Evolutionary conservation across 2,888 invertebrate genomes (phyloP).

Genomic region (Drosophila histrio): DNA sequence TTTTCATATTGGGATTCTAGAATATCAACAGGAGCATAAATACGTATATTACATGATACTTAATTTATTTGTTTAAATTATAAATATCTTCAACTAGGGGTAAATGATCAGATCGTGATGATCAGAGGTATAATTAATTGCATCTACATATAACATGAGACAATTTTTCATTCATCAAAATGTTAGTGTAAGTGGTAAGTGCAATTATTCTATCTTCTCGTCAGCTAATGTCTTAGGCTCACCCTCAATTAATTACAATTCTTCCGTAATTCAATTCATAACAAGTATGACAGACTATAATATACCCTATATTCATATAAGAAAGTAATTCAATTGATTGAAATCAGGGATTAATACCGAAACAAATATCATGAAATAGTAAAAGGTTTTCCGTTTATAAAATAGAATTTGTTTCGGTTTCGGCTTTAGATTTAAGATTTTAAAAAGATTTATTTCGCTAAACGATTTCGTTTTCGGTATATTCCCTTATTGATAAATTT

Average conservation of each 20-base stretch:
- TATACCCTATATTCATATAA: neutral
- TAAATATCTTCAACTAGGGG: neutral
- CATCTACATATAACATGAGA: neutral
- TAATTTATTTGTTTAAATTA: neutral
- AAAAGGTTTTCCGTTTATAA: too few relatives aligned
- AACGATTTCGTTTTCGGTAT: too few relatives aligned
- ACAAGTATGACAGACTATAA: neutral
- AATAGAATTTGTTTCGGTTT: too few relatives aligned
- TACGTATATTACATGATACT: neutral
- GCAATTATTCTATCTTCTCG: neutral
- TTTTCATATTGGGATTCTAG: constrained; percentile 5
- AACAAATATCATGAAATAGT: too few relatives aligned
- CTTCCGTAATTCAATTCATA: neutral
- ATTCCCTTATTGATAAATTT: too few relatives aligned
- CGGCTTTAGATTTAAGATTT: too few relatives aligned
- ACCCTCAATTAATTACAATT: constrained; percentile 6
- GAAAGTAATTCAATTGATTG: neutral
- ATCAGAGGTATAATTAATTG: neutral
- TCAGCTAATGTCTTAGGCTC: neutral
- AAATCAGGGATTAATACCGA: too few relatives aligned
- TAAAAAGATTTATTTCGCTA: too few relatives aligned
- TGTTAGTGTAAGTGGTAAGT: neutral
- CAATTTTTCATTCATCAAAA: constrained; percentile 5
- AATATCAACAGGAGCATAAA: constrained; percentile 34
- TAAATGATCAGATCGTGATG: neutral